Evolutionary conservation across 2,797 vertebrate species (phyloP).

Genomic region (Staurois parvus): DNA sequence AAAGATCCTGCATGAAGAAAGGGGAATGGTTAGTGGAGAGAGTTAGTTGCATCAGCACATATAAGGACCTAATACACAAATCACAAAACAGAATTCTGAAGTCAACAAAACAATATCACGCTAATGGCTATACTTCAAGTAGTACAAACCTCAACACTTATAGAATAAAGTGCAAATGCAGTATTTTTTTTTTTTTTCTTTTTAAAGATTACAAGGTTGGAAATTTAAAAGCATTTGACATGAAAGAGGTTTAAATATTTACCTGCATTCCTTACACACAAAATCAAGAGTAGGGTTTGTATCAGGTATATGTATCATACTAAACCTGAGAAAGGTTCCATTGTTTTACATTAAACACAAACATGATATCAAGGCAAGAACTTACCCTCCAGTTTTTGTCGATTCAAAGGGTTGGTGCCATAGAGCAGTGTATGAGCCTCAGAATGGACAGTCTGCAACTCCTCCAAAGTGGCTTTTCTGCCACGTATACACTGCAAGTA

Average conservation of each 20-base stretch:
- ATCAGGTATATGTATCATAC: not conserved
- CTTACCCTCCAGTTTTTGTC: slow-evolving; percentile 97
- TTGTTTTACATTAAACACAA: not conserved
- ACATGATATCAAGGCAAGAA: slow-evolving; percentile 60
- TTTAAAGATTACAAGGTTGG: too few relatives aligned
- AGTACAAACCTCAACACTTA: too few relatives aligned
- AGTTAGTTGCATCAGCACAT: slow-evolving; percentile 22
- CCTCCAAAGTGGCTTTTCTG: slow-evolving; percentile 93
- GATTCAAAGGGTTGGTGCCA: slow-evolving; percentile 92
- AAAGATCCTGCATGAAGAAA: slow-evolving; percentile 81
- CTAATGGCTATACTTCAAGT: not conserved
- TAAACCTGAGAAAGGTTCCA: not conserved
- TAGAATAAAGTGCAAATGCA: not conserved
- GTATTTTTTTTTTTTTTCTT: too few relatives aligned
- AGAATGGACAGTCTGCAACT: slow-evolving; percentile 93
- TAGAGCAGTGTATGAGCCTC: slow-evolving; percentile 92
- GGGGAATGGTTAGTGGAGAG: slow-evolving; percentile 19
- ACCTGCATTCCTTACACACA: not conserved
- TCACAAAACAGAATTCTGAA: not conserved
- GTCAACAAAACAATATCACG: not conserved
- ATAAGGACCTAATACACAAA: slow-evolving; percentile 12
- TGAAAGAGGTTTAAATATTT: too few relatives aligned
- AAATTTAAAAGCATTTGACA: too few relatives aligned
- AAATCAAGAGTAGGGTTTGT: not conserved
- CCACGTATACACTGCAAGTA: slow-evolving; percentile 87